Percentiles rank a stretch among this genome's conserved stretches.
phyloP scores from a whole-genome alignment of 2,113 vertebrate genomes.

The Vulpes ferrilata region DNA sequence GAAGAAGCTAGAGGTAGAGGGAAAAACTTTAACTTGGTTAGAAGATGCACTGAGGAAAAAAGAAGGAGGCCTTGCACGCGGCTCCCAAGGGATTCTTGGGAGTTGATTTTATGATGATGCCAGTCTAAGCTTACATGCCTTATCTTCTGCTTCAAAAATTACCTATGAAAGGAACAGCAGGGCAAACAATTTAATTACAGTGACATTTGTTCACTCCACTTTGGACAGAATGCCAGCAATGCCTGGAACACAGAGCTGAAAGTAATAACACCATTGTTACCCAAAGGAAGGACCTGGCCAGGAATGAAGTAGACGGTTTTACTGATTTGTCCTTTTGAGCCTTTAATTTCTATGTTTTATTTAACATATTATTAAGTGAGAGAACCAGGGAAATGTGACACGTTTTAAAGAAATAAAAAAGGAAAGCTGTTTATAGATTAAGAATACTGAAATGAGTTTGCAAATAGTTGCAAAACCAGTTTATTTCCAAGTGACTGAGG shows the following conservation, averaged over 20 bases:
- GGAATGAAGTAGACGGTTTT: background rate
- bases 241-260: background rate
- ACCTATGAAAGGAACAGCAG: background rate
- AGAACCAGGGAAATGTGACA: background rate
- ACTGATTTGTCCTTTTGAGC: background rate
- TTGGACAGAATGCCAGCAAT: background rate
- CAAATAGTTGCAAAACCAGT: background rate
- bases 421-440: background rate
- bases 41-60: background rate
- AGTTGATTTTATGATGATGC: background rate
- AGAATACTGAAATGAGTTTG: background rate
- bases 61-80: accelerated
- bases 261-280: background rate
- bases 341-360: conserved; percentile 33
- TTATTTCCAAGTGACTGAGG: background rate
- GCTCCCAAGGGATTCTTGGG: background rate
- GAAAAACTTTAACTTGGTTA: background rate
- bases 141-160: background rate
- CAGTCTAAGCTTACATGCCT: background rate
- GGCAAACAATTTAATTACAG: background rate
- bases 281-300: background rate
- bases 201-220: background rate
- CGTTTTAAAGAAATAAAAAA: background rate
- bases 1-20: background rate
- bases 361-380: background rate